Base-by-base conservation (phyloP, 2,797 vertebrate species). In the Astyanax mexicanus region DNA sequence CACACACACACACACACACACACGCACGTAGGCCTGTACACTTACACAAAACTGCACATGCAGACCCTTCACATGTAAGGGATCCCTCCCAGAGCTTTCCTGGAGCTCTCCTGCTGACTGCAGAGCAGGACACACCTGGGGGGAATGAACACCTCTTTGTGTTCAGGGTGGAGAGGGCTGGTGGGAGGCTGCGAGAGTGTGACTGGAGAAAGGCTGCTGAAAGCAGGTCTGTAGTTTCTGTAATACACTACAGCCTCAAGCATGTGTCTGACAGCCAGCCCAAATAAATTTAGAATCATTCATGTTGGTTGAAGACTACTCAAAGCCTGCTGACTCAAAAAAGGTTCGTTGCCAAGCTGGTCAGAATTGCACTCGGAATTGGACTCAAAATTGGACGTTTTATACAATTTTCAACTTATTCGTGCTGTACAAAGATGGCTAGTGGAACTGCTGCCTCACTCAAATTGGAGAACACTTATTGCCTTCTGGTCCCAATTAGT, bases 111-210 rank as follows among this genome's bases (percentile, higher is more conserved):
- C 69, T 72, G 72, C 71, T 74, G 75, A 70, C 74, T 75, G 29
- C 44, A 21, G 66, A 65, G 72, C 75, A 75, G 75, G 75, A 80
- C 75, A 70, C 79, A 80, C 81, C 81, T 83, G 81, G 69, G 40
- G 57, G 10, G 75, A 74, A 78, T 80, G 72, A 80, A 83, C 62
- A 74, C 66, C 55, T 75, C 81, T 78, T 80, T 83, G 78, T 83
- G 57, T 66, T 71, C 40, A 68, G 54, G 66, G 54, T 51, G 61
- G 60, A 57, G 27, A 64, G 13, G 47, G 57, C 35, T 72, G 69
- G 72, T 68, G 21, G 37, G 23, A 68, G 38, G 42, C 47, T 76
- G 42, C 54, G 61, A 67, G 37, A 40, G 68, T 69, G 27, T 17
- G 40, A 35, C 23, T 27, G 66, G 37, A 12, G 10, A 67, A 47